Percentiles rank a stretch among this genome's conserved stretches.
Evolutionary conservation across 2,888 invertebrate species (phyloP).

Genomic region (Agrotis puta): DNA sequence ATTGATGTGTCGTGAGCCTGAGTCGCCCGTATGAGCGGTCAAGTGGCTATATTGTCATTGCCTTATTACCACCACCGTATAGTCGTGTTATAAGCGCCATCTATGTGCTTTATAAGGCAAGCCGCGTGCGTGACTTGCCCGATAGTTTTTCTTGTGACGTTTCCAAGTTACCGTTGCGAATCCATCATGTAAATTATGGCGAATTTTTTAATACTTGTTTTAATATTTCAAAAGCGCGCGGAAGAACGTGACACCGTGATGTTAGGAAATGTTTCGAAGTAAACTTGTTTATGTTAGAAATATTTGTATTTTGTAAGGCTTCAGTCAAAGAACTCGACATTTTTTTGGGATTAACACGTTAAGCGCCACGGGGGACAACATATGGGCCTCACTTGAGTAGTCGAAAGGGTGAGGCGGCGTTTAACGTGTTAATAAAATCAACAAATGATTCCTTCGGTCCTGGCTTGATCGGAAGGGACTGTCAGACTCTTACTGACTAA

Average conservation of each 20-base stretch:
- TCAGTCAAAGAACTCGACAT: conserved; percentile 2
- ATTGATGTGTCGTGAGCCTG: too few relatives aligned
- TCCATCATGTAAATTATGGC: conserved; percentile 37
- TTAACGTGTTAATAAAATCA: too few relatives aligned
- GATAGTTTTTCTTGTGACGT: conserved; percentile 50
- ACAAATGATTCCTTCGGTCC: too few relatives aligned
- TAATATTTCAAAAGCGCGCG: conserved; percentile 16
- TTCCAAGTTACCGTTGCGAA: conserved; percentile 44
- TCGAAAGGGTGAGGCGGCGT: too few relatives aligned
- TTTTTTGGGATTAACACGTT: too few relatives aligned
- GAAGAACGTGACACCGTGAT: conserved; percentile 37
- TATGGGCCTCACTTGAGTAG: too few relatives aligned
- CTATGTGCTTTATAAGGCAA: conserved; percentile 7
- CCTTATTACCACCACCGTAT: conserved; percentile 7
- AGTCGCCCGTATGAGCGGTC: too few relatives aligned
- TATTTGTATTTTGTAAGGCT: conserved; percentile 12
- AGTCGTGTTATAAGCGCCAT: background rate
- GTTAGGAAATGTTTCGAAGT: conserved; percentile 10
- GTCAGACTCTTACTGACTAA: too few relatives aligned
- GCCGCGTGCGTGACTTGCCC: conserved; percentile 4
- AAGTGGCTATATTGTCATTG: too few relatives aligned
- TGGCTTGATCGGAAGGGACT: too few relatives aligned
- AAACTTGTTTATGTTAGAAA: background rate
- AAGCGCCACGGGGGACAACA: too few relatives aligned
- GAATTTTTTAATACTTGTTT: conserved; percentile 38